Percentiles rank a stretch among this genome's conserved stretches.
Conservation (phyloP, 2,113 vertebrate genomes). For the Myiopsitta monachus region DNA sequence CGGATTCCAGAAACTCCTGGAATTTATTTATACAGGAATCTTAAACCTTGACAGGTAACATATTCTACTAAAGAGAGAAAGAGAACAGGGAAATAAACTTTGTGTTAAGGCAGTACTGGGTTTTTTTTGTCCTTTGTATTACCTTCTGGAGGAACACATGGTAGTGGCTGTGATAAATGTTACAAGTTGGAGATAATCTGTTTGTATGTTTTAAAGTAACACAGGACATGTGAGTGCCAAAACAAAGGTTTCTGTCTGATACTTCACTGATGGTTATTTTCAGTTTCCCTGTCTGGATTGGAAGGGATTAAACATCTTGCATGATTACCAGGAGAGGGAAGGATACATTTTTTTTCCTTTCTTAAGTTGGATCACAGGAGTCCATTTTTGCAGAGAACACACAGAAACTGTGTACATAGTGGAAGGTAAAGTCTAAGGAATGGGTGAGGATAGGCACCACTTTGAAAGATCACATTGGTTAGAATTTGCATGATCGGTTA, state of each 20-base stretch:
- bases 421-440: background rate
- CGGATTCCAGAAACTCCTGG: conserved; percentile 91
- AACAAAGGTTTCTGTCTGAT: background rate
- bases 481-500: background rate
- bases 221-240: rapidly evolving
- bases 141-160: background rate
- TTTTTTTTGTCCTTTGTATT: background rate
- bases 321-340: background rate
- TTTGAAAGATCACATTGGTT: background rate
- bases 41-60: conserved; percentile 91
- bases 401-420: background rate
- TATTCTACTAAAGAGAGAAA: background rate
- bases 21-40: conserved; percentile 92
- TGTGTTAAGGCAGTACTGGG: background rate
- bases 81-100: background rate
- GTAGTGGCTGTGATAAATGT: background rate
- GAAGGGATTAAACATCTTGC: background rate
- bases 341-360: background rate
- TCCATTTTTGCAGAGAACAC: background rate
- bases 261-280: background rate
- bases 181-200: background rate
- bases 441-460: rapidly evolving
- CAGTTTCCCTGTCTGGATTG: background rate
- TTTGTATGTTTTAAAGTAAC: background rate
- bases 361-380: background rate